Percentiles rank a stretch among this genome's conserved stretches.
Evolutionary conservation across 2,113 vertebrate species (phyloP).

Genomic region (Elephas maximus): DNA sequence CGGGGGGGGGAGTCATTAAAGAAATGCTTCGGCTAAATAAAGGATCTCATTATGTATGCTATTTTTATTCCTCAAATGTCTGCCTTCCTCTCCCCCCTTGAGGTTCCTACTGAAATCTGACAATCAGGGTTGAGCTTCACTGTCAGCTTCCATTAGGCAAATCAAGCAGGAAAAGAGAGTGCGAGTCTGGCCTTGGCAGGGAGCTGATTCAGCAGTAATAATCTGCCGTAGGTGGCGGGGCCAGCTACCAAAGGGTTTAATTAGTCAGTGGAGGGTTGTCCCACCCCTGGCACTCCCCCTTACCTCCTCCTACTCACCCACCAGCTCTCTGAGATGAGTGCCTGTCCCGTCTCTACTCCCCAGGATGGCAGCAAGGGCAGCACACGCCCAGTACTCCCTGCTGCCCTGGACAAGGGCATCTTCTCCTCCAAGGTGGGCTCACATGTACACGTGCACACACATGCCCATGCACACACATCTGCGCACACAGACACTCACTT

Average conservation of each 20-base stretch:
- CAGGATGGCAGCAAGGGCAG: neutral
- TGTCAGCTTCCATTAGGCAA: conserved; percentile 90
- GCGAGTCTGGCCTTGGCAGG: conserved; percentile 77
- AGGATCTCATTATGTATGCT: conserved; percentile 87
- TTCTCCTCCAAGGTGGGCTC: neutral
- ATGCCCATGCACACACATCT: neutral
- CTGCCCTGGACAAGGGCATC: neutral
- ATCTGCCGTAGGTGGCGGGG: neutral
- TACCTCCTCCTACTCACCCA: neutral
- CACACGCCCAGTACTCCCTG: fast-evolving
- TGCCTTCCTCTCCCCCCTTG: conserved; percentile 83
- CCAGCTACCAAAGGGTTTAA: conserved; percentile 67
- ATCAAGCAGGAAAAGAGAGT: conserved; percentile 78
- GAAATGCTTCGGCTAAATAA: conserved; percentile 86
- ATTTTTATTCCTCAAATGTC: conserved; percentile 87
- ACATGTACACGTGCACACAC: neutral
- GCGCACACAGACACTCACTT: neutral
- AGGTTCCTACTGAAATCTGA: conserved; percentile 87
- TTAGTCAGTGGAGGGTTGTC: neutral
- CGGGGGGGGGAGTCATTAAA: conserved; percentile 79
- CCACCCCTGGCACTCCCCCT: neutral
- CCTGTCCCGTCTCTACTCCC: neutral
- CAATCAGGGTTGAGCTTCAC: conserved; percentile 87
- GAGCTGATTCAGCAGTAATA: conserved; percentile 83
- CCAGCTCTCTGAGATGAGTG: neutral